Evolutionary conservation across 2,888 invertebrate species (phyloP), one percentile per base, ranked within the genome.

Genomic region (Brachyptera putata): DNA sequence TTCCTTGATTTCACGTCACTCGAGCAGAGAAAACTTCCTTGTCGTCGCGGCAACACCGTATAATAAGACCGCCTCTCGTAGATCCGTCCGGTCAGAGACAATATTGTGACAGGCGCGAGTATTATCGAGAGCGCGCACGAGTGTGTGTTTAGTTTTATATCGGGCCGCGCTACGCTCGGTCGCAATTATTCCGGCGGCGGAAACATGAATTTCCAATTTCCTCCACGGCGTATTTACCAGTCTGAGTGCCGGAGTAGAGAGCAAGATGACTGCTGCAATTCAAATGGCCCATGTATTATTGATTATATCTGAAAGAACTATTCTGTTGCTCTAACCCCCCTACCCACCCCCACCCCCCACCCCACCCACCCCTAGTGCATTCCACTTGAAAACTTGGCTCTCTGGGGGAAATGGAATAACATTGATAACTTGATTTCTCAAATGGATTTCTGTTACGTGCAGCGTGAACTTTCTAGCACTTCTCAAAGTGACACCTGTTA

Each of bases 241-340:
- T 30, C 43, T 43, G 25, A 34, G 41, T 53, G 41, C 30, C 36
- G 43, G 18, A 11, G 21, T 4, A 30, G 24, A 49, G 61, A 57
- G 49, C 30, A 7, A 53, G 55, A 55, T 21, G 56, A 50, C 26
- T 37, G 36, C 43, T 61, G 61, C 61, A 62, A 65, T 65, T 66
- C 64, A 66, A 66, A 66, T 65, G 61, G 63, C 60, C 62, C 66
- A 63, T 66, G 66, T 66, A 63, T 66, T 66, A 67, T 67, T 66
- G 67, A 67, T 66, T 64, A 63, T 62, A 59, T 39, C 55, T n/a
- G 61, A 65, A 65, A 67, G 57, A 63, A 56, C 50, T 37, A 25
- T 60, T 57, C 57, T 57, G 56, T 56, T 50, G 46, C 59, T 48
- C 41, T 41, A 39, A 18, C 43, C 49, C 61, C 56, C 57, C 58